phyloP scores from a whole-genome alignment of 92 coral and sea anemone species.

The Hydrozoanthus gracilis region DNA sequence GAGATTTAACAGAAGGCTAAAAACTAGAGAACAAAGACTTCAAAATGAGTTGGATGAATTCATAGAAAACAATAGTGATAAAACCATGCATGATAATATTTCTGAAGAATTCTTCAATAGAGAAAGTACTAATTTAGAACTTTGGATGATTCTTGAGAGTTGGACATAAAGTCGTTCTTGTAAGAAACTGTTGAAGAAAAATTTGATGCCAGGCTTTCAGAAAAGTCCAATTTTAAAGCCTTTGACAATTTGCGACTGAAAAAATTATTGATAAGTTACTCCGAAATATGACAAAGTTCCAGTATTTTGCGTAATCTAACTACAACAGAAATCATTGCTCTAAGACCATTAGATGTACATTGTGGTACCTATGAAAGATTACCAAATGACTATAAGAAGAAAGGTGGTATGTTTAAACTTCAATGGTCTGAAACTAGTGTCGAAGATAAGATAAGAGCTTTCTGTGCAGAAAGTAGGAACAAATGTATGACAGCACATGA shows the following conservation, averaged over 20 bases:
- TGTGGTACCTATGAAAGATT: constrained; percentile 20
- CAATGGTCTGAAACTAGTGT: not conserved
- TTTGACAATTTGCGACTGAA: too few species aligned
- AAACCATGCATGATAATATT: not conserved
- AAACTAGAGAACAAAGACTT: not conserved
- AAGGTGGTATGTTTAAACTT: constrained; percentile 21
- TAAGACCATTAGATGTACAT: constrained; percentile 31
- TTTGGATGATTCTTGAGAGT: too few species aligned
- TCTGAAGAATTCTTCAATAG: not conserved
- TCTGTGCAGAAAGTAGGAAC: not conserved
- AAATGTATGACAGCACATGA: constrained; percentile 25
- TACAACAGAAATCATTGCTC: not conserved
- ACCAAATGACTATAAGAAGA: constrained; percentile 18
- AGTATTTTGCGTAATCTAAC: too few species aligned
- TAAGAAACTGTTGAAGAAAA: not conserved
- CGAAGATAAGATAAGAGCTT: not conserved
- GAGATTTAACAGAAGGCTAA: too few species aligned
- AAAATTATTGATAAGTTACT: too few species aligned
- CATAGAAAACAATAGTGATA: too few species aligned
- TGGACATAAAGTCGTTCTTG: not conserved
- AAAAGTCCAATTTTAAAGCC: too few species aligned
- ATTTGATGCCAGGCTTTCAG: not conserved
- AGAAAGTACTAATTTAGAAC: not conserved
- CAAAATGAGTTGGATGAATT: too few species aligned
- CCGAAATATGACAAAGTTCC: too few species aligned